Evolutionary conservation across 2,888 invertebrate species (phyloP), one percentile per base, ranked within the genome.

Genomic region (Caenorhabditis parvicauda): DNA sequence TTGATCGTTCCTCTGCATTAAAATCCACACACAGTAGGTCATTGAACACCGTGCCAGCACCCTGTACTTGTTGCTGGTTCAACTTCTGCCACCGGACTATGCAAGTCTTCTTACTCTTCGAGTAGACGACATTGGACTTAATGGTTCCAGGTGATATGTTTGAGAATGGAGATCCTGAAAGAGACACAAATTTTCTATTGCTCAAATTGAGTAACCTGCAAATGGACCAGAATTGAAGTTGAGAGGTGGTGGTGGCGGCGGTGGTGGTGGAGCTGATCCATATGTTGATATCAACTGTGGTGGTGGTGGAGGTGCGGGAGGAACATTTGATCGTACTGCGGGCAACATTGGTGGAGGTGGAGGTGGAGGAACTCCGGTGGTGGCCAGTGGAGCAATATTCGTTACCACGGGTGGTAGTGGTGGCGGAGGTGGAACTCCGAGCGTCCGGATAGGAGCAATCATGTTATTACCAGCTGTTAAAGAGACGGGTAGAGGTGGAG

Each of bases 71-170:
- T 29, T 46, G 41, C 32, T 55, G 19, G 21, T 49, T 57, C 28
- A 62, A n/a, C 37, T 62, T 62, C 17, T 56, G 62, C 62, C 62
- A 62, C 28, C 62, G 37, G 14, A 58, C 58, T 3, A 58, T 38
- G 4, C 49, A 48, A 21, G 62, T 62, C 27, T 62, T 62, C 44
- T 58, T 57, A 29, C 58, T 50, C 35, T 62, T 62, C n/a, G 52
- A 27, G 24, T 62, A 62, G 7, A 62, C 62, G 9, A 62, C 54
- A 2, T 57, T 54, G 0, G 62, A 58, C 41, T 62, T 62, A 14
- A 62, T 45, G 21, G 58, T 43, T 22, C 61, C 61, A 3, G 62
- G 62, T 7, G 62, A 24, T 29, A 49, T 48, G 6, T 52, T 52
- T 14, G 58, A 53, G 4, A 48, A 25, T 2, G 53, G 27, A 4